Base-by-base conservation (phyloP, 2,888 invertebrate genomes). In the Phaedon cochleariae region DNA sequence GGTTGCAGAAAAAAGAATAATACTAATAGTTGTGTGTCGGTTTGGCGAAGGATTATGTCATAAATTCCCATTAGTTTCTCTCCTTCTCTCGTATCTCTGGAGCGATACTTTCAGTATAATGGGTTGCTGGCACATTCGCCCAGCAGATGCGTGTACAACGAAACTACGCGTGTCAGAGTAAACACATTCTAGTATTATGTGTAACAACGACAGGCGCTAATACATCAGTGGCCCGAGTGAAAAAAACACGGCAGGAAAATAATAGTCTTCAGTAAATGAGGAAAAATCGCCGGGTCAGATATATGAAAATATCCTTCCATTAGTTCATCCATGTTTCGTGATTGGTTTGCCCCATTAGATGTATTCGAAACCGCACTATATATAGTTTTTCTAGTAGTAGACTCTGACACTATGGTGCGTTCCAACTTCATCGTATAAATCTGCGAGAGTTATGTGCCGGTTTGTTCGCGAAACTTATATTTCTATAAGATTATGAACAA, bases 391-490 rank as follows among this genome's bases (percentile, higher is more conserved):
- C 26, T n/a, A n/a, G n/a, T n/a, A n/a, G n/a, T n/a, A n/a, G n/a
- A n/a, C n/a, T 5, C 26, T 26, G 4, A 63, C 63, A 63, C 59
- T 67, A 60, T 51, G 63, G 60, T 65, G 37, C 58, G 64, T 58
- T 65, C 61, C 66, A 74, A 74, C 71, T 77, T 76, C 73, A 69
- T 73, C 73, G 67, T 75, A 77, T 78, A 77, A 78, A 78, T 78
- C 64, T 64, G 67, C 70, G 73, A 71, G 73, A 76, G 76, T 76
- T 77, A 76, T 76, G 68, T 73, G 69, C 69, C 67, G 72, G 73
- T 74, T 76, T 73, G 70, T 74, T 74, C 70, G 68, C 58, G 70
- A 70, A 74, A 34, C 59, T 75, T 75, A 74, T 73, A 73, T 73
- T 71, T 73, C 70, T 71, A 69, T 69, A 62, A 67, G 73, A 70